Evolutionary conservation across 2,888 invertebrate genomes (phyloP), one percentile per base, ranked within the genome.

Genomic region (Macropis europaea): DNA sequence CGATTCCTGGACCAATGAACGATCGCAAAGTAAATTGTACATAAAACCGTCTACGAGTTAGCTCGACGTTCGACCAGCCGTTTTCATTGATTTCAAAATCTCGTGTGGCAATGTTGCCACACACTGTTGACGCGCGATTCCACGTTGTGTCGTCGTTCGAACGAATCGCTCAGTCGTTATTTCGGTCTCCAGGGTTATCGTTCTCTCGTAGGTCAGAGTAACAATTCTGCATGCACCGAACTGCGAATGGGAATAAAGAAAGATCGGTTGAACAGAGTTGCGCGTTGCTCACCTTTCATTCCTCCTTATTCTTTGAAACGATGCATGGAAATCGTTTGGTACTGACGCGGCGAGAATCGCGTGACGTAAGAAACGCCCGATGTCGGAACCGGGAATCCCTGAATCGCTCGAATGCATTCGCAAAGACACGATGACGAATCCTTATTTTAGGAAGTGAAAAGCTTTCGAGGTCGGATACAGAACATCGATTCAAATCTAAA

Each of bases 131-230:
- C n/a, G n/a, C n/a, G n/a, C n/a, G n/a, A n/a, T n/a, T n/a, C n/a
- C n/a, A n/a, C n/a, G n/a, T n/a, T n/a, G n/a, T n/a, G n/a, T n/a
- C n/a, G n/a, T n/a, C n/a, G n/a, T n/a, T n/a, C n/a, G n/a, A 2
- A 13, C 13, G 6, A 30, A 17, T 28, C 17, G 30, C 3, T 56
- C 7, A 9, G 26, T 40, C 45, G 32, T 48, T 30, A 50, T 54
- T n/a, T n/a, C 48, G 5, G 4, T 15, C 6, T n/a, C 3, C 24
- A 47, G 57, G 62, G 57, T 70, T 72, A 72, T 72, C 57, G 22
- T 3, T 42, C 13, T 42, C 13, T 1, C 24, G 1, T 11, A 36
- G 52, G n/a, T 40, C 32, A 24, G 9, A n/a, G 13, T 5, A 22
- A n/a, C 26, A 47, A 24, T 48, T 11, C 9, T 42, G 26, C 7